These are phyloP conservation scores for Ectobius pallidus DNA, from an alignment of 2,888 invertebrate genomes.

Conservation along the genomic window DNA sequence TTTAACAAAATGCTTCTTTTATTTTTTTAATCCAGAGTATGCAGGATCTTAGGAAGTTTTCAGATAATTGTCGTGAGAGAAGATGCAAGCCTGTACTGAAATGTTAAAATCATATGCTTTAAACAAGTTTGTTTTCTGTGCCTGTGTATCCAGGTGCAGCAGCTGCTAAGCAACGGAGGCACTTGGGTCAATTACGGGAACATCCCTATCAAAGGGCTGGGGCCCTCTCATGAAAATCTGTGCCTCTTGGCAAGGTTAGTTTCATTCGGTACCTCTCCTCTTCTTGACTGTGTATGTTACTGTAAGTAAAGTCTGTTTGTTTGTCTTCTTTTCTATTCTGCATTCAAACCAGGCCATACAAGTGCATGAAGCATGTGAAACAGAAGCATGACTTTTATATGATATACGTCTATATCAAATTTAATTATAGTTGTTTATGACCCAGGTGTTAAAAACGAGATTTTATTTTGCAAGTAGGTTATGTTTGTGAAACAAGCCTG, in stretches of 20 bases:
- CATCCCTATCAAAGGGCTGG: conserved; percentile 98
- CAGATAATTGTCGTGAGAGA: no score
- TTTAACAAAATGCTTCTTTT: no score
- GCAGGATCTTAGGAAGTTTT: no score
- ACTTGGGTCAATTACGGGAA: conserved; percentile 89
- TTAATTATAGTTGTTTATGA: no score
- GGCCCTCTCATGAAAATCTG: conserved; percentile 68
- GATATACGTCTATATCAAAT: no score
- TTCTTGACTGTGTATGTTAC: conserved; percentile 26
- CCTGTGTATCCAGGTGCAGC: conserved; percentile 69
- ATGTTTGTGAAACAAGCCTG: no score
- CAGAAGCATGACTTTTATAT: no score
- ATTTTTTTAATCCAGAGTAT: no score
- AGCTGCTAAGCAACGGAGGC: conserved; percentile 80
- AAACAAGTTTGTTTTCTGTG: conserved; percentile 39
- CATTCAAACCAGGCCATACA: conserved; percentile 1
- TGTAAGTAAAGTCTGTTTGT: conserved; percentile 34
- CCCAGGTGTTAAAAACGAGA: no score
- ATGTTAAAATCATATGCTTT: conserved; percentile 35
- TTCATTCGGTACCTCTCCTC: conserved; percentile 39
- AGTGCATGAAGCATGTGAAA: no score
- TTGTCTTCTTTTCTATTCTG: conserved; percentile 36
- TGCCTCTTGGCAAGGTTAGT: conserved; percentile 56
- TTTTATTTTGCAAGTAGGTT: no score
- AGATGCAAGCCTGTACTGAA: no score